A percentile compares a stretch with the other conserved stretches of the same genome.
Evolutionary conservation across 2,113 vertebrate genomes (phyloP).

Genomic region (Stigmatopora argus): DNA sequence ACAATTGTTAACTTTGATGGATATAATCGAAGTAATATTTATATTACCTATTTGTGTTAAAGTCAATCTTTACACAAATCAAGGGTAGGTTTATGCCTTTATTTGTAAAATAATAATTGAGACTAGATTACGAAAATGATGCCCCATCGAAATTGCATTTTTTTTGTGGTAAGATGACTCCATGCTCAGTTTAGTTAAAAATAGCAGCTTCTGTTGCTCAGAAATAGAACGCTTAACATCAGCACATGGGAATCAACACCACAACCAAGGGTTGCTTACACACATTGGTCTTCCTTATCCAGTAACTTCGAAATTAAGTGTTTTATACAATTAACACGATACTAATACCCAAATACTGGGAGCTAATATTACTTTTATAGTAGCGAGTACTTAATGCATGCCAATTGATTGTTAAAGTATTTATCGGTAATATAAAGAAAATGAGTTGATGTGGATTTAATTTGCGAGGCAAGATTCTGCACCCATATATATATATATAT

Average conservation of each 20-base stretch:
- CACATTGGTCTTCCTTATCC: not conserved
- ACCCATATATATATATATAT: too few species aligned
- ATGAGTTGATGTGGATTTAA: too few species aligned
- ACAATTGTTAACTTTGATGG: not conserved
- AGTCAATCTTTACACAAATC: not conserved
- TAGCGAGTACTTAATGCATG: not conserved
- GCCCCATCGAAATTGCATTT: not conserved
- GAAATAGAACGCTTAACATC: not conserved
- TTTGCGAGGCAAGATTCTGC: too few species aligned
- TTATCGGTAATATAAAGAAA: too few species aligned
- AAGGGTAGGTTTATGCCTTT: not conserved
- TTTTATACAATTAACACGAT: not conserved
- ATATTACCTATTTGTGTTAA: not conserved
- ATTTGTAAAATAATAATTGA: not conserved
- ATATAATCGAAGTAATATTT: not conserved
- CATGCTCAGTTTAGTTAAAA: not conserved
- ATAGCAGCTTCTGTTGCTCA: not conserved
- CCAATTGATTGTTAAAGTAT: not conserved
- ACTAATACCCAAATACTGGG: not conserved
- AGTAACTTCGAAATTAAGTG: not conserved
- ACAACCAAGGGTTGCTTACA: not conserved
- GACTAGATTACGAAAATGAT: not conserved
- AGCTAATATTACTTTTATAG: not conserved
- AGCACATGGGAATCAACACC: not conserved
- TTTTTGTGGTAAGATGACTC: not conserved